Base-by-base conservation (phyloP, 2,113 vertebrate genomes). In the Chloropsis cyanopogon region DNA sequence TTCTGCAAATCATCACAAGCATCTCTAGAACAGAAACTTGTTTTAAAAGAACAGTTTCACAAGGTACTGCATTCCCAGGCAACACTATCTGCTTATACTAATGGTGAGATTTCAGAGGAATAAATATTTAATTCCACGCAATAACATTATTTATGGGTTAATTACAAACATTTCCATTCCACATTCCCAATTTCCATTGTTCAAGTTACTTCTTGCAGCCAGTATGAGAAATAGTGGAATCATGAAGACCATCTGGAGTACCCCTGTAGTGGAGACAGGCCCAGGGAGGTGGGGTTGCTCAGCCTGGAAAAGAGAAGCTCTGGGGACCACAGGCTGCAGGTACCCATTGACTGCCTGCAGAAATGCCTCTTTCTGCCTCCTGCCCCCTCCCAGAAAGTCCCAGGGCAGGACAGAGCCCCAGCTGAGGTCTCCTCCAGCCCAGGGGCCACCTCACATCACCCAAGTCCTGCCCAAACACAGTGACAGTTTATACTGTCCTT, bases 391-490 rank as follows among this genome's bases (percentile, higher is more conserved):
- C 46, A 35, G 20, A 19, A 47, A 16, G 21, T 26, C 13, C 25
- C 83, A 60, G 22, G 12, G 33, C 63, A 77, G 54, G 54, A 53
- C 18, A 86, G 47, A 86, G 39, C 8, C 31, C 12, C 10, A 7
- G 16, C 12, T 25, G 5, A 64, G 21, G 22, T 3, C 7, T 64
- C 22, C 75, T 47, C 26, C 47, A 82, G 35, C 44, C 37, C 39
- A 16, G 21, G 28, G 10, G 6, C 2, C 29, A 18, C 37, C n/a
- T 29, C 44, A 24, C 44, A 24, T 4, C 73, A 7, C 13, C 4
- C 33, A 2, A 0, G 0, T 10, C 37, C 57, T 4, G 7, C 22
- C 56, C 61, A 12, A 19, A 33, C 11, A 3, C 1, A 0, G 54
- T 4, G 18, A 19, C 84, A 47, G 10, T 11, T 20, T 2, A 7